Percentiles rank a stretch among this genome's conserved stretches.
Evolutionary conservation across 2,888 invertebrate species (phyloP).

Genomic region (Blastobasis adustella): DNA sequence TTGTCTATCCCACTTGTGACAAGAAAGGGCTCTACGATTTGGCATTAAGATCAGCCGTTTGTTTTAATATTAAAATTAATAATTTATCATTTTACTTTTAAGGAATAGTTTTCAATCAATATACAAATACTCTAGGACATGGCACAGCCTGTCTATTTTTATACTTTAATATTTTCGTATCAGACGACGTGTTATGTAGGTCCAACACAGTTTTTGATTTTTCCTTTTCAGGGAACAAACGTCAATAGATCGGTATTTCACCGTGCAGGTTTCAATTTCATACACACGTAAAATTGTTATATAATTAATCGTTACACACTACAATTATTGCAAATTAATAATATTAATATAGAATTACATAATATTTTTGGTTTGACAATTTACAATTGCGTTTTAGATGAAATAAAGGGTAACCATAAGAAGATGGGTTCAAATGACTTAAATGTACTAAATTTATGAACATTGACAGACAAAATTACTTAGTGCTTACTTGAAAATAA

Average conservation of each 20-base stretch:
- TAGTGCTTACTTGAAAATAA: too few species aligned
- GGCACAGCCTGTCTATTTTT: constrained; percentile 45
- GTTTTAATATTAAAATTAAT: constrained; percentile 12
- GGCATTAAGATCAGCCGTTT: too few species aligned
- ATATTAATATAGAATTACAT: too few species aligned
- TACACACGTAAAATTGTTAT: constrained; percentile 12
- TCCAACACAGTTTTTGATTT: constrained; percentile 8
- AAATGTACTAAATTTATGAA: too few species aligned
- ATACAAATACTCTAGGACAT: constrained; percentile 45
- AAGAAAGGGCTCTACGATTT: too few species aligned
- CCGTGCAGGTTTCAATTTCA: constrained; percentile 45
- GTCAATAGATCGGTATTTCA: constrained; percentile 52
- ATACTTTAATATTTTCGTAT: constrained; percentile 6
- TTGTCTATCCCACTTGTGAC: too few species aligned
- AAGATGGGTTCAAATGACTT: too few species aligned
- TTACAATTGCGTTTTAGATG: too few species aligned
- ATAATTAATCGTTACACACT: constrained; percentile 1
- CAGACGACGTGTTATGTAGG: constrained; percentile 18
- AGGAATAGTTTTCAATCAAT: constrained; percentile 25
- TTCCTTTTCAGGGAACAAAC: neutral
- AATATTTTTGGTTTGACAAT: too few species aligned
- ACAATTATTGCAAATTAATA: constrained; percentile 24
- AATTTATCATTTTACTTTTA: constrained; percentile 26
- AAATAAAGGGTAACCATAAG: too few species aligned
- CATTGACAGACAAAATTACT: too few species aligned